Evolutionary conservation across 1,140 invertebrate species (phyloP).

Genomic region (Agrilus planipennis): DNA sequence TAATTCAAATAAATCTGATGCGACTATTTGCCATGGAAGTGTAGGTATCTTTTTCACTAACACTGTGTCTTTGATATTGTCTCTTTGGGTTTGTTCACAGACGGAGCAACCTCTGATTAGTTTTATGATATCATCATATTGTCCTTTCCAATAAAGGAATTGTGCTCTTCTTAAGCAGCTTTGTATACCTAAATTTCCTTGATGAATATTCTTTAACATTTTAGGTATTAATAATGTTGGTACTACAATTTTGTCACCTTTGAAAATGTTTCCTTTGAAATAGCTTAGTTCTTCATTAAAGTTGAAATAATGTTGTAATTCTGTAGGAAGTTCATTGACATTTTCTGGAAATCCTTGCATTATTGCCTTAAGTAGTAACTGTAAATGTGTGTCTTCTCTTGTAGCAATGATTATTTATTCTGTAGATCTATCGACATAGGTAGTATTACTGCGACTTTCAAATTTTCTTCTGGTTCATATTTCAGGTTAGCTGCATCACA

Average conservation of each 20-base stretch:
- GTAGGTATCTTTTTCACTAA: neutral
- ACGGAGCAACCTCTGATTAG: constrained; percentile 1
- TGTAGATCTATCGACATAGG: neutral
- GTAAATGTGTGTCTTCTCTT: neutral
- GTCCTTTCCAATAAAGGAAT: neutral
- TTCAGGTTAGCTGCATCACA: neutral
- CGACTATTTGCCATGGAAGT: constrained; percentile 4
- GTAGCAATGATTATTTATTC: neutral
- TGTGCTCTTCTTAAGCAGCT: neutral
- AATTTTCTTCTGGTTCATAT: neutral
- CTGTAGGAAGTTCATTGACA: neutral
- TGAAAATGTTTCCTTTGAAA: neutral
- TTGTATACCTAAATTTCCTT: constrained; percentile 2
- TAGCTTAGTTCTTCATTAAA: neutral
- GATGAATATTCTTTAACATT: neutral
- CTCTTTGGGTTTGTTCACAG: constrained; percentile 2
- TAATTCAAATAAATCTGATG: constrained; percentile 1
- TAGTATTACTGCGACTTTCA: neutral
- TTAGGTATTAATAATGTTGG: neutral
- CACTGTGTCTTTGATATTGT: constrained; percentile 1
- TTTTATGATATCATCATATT: neutral
- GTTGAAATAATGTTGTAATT: neutral
- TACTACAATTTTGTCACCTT: neutral
- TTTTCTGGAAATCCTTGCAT: neutral
- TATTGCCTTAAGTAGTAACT: neutral